A percentile compares a stretch with the other conserved stretches of the same genome.
Evolutionary conservation across 2,113 vertebrate genomes (phyloP).

Genomic region (Psammodynastes pulverulentus): DNA sequence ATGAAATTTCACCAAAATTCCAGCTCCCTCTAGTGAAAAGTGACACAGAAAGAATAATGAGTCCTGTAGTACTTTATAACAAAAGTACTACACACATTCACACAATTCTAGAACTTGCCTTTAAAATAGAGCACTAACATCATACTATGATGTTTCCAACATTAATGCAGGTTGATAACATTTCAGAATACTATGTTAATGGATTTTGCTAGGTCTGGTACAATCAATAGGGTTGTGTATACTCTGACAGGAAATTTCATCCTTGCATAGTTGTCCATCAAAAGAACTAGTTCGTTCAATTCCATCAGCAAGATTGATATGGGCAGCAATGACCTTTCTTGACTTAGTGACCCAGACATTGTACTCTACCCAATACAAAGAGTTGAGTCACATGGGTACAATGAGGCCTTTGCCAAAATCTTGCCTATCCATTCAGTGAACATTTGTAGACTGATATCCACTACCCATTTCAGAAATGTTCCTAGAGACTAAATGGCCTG

Average conservation of each 20-base stretch:
- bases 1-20: background rate
- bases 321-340: background rate
- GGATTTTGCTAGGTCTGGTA: background rate
- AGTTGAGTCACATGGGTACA: background rate
- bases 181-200: background rate
- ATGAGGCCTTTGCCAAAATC: background rate
- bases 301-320: background rate
- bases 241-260: background rate
- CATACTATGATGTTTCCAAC: background rate
- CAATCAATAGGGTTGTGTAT: background rate
- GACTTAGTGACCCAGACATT: background rate
- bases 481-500: background rate
- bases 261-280: background rate
- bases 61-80: background rate
- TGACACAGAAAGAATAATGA: background rate
- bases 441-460: background rate
- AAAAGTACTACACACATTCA: background rate
- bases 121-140: background rate
- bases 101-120: background rate
- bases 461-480: background rate
- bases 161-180: background rate
- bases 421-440: background rate
- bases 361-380: background rate
- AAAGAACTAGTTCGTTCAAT: background rate
- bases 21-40: background rate